A percentile compares a stretch with the other conserved stretches of the same genome.
Conservation (phyloP, 2,888 invertebrate species). For the Lasioglossum calceatum region DNA sequence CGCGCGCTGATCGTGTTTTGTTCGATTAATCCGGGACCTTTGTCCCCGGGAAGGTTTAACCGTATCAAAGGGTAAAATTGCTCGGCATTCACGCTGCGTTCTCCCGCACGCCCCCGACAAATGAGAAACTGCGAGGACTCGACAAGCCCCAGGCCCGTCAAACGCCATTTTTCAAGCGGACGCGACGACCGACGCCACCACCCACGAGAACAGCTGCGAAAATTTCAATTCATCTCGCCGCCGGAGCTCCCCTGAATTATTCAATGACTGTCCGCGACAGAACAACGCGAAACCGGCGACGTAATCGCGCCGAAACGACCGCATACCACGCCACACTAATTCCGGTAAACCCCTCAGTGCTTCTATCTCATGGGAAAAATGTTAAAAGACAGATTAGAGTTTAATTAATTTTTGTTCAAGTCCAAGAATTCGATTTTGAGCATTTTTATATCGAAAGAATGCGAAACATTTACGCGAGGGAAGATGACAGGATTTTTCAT, state of each 20-base stretch:
- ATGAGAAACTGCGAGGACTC: conserved; percentile 15
- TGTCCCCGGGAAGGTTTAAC: conserved; percentile 15
- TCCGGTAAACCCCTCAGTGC: neutral
- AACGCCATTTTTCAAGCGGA: conserved; percentile 22
- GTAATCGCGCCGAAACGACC: neutral
- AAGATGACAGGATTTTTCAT: neutral
- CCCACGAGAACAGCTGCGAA: neutral
- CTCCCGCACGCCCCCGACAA: neutral
- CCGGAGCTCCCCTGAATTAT: conserved; percentile 13
- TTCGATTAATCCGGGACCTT: conserved; percentile 34
- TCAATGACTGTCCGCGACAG: conserved; percentile 5
- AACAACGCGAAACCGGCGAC: neutral
- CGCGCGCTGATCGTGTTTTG: conserved; percentile 14
- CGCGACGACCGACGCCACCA: neutral
- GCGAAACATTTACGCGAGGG: too few species aligned
- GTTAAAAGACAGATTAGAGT: accelerated
- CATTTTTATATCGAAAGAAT: too few species aligned
- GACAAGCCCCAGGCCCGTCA: neutral
- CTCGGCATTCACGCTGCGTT: neutral
- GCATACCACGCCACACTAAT: neutral
- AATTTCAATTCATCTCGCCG: conserved; percentile 18
- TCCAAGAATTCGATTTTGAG: too few species aligned
- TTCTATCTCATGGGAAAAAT: neutral
- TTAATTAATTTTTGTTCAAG: neutral
- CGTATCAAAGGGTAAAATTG: conserved; percentile 23